These are phyloP conservation scores for Hippocampus kuda DNA, from an alignment of 2,797 vertebrate species.

Conservation along the genomic window DNA sequence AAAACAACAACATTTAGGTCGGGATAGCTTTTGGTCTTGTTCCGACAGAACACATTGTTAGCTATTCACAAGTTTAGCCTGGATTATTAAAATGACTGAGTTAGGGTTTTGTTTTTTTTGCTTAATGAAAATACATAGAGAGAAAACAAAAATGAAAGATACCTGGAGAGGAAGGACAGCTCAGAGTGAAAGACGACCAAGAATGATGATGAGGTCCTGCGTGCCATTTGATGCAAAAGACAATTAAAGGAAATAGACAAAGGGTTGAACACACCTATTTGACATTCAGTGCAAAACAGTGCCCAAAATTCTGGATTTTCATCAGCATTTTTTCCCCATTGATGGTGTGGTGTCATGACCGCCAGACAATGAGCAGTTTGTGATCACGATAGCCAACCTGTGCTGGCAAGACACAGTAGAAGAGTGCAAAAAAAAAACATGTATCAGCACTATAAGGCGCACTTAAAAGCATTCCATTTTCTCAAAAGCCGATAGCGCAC, in stretches of 20 bases:
- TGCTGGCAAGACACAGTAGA: not conserved
- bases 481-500: too few relatives aligned
- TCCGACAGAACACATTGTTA: too few relatives aligned
- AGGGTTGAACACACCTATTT: constrained; percentile 7
- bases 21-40: not conserved
- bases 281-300: not conserved
- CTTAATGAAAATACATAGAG: not conserved
- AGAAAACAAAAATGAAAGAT: constrained; percentile 29
- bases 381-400: constrained; percentile 6
- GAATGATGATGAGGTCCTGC: constrained; percentile 63
- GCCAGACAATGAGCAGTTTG: constrained; percentile 63
- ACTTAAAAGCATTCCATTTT: too few relatives aligned
- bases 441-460: too few relatives aligned
- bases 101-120: not conserved
- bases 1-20: not conserved
- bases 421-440: too few relatives aligned
- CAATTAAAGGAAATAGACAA: constrained; percentile 4
- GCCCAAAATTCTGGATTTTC: not conserved
- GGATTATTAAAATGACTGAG: too few relatives aligned
- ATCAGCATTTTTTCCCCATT: not conserved
- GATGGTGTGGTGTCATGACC: constrained; percentile 42
- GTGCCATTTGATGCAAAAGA: constrained; percentile 26
- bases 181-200: constrained; percentile 67
- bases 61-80: too few relatives aligned
- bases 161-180: constrained; percentile 67